Percentiles rank a stretch among this genome's conserved stretches.
phyloP scores from a whole-genome alignment of 2,888 invertebrate genomes.

The Torymus auratus region DNA sequence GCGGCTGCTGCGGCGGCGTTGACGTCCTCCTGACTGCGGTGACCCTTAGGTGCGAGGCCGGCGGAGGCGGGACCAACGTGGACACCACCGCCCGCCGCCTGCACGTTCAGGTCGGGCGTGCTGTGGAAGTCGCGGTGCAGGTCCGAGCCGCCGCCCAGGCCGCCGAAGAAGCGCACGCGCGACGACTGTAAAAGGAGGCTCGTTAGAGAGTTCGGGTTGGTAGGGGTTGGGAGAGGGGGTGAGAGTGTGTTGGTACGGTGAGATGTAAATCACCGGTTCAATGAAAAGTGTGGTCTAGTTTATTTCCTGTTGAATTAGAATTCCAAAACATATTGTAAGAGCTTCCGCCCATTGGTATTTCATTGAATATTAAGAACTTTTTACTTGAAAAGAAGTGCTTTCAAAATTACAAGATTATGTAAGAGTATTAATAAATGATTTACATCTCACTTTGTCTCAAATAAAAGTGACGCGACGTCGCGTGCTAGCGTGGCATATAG shows the following conservation, averaged over 20 bases:
- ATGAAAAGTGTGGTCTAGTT: no score
- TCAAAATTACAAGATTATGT: not conserved
- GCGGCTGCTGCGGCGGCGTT: slow-evolving; percentile 69
- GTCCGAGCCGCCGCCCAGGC: slow-evolving; percentile 76
- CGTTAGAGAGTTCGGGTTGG: no score
- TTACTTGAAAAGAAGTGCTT: no score
- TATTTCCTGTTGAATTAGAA: no score
- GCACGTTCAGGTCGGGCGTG: slow-evolving; percentile 84
- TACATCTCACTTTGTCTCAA: no score
- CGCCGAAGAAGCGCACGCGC: slow-evolving; percentile 78
- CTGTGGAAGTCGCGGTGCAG: slow-evolving; percentile 91
- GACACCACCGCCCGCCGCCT: slow-evolving; percentile 26
- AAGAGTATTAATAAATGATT: no score
- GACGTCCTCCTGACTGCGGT: slow-evolving; percentile 86
- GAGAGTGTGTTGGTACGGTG: not conserved
- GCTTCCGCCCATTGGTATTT: no score
- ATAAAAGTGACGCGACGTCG: slow-evolving; percentile 5
- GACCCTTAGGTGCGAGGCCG: slow-evolving; percentile 76
- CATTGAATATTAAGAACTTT: no score
- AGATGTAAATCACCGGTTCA: slow-evolving; percentile 33
- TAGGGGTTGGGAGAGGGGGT: not conserved
- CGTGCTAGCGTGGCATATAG: slow-evolving; percentile 32
- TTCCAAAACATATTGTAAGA: no score
- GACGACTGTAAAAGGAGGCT: slow-evolving; percentile 65
- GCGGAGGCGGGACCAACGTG: no score